Conservation (phyloP, 2,888 invertebrate species). For the Cheilosia vernalis region DNA sequence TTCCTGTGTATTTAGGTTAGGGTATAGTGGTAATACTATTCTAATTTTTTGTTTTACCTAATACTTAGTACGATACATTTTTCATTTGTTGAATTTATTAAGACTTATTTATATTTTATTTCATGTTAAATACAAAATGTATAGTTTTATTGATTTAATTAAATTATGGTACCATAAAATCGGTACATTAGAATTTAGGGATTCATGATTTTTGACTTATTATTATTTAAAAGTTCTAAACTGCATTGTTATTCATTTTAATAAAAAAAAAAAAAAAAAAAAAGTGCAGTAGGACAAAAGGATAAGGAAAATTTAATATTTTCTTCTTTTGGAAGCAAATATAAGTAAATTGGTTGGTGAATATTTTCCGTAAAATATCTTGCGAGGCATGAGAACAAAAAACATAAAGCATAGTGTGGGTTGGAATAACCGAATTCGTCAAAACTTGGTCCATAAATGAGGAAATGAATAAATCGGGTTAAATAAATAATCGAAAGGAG, state of each 20-base stretch:
- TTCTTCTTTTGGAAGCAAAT: neutral
- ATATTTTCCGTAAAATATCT: neutral
- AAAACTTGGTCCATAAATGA: constrained; percentile 56
- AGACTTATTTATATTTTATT: constrained; percentile 35
- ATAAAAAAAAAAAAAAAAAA: neutral
- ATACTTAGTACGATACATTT: constrained; percentile 37
- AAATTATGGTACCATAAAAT: constrained; percentile 49
- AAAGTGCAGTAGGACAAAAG: neutral
- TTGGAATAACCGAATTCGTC: neutral
- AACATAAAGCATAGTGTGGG: neutral
- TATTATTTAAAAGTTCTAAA: constrained; percentile 19
- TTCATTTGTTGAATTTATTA: constrained; percentile 16
- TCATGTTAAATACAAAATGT: constrained; percentile 32
- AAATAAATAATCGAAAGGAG: neutral
- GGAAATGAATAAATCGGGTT: neutral
- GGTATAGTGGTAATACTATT: constrained; percentile 27
- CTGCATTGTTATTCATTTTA: constrained; percentile 9
- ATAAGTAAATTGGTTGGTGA: neutral
- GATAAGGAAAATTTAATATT: neutral
- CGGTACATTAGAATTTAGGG: constrained; percentile 51
- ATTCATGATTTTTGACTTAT: constrained; percentile 22
- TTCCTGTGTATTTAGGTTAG: constrained; percentile 43
- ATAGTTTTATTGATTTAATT: constrained; percentile 18
- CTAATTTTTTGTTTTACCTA: constrained; percentile 12
- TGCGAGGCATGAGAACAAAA: constrained; percentile 38